Base-by-base conservation (phyloP, 2,888 invertebrate species). In the Phlogophora meticulosa region DNA sequence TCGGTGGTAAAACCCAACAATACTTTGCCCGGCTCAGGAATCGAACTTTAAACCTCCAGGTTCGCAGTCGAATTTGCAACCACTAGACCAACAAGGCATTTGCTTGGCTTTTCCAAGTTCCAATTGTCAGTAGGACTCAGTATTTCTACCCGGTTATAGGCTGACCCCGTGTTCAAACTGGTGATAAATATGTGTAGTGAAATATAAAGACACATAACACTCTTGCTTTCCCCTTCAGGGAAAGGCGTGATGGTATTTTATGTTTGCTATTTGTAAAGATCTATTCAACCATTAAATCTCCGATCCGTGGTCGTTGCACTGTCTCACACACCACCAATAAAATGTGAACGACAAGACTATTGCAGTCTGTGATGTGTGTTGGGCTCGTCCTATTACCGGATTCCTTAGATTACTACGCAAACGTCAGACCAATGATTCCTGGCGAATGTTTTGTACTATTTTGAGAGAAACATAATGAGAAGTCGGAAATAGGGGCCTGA, bases 221-320 rank as follows among this genome's bases (percentile, higher is more conserved):
- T 10, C 17, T 2, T 43, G 42, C 10, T 10, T 17, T 28, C 34
- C 1, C 7, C 17, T 34, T 34, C 3, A 4, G 3, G 7, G 13
- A 36, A 34, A 51, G 3, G 15, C 13, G 40, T 28, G 55, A 20
- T 11, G n/a, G 11, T 24, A 28, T 10, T 9, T 2, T 24, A 28
- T 32, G 34, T 36, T 34, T 28, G 3, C 42, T 65, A 43, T 68
- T 5, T 36, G 34, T 42, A 5, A 43, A 53, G 34, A 32, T 51
- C 20, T 24, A 60, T 51, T 28, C 24, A 34, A 7, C 51, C 34
- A 24, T 48, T 74, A 52, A 71, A 58, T 75, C 20, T 32, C 10
- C 9, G n/a, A 32, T 34, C 42, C 36, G 40, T 72, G 73, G 78
- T 65, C 66, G 48, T 60, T 78, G 73, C 59, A 48, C 72, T n/a